A percentile compares a stretch with the other conserved stretches of the same genome.
These are phyloP conservation scores for Chaenogobius annularis DNA, from an alignment of 2,113 vertebrate genomes.

Conservation along the genomic window DNA sequence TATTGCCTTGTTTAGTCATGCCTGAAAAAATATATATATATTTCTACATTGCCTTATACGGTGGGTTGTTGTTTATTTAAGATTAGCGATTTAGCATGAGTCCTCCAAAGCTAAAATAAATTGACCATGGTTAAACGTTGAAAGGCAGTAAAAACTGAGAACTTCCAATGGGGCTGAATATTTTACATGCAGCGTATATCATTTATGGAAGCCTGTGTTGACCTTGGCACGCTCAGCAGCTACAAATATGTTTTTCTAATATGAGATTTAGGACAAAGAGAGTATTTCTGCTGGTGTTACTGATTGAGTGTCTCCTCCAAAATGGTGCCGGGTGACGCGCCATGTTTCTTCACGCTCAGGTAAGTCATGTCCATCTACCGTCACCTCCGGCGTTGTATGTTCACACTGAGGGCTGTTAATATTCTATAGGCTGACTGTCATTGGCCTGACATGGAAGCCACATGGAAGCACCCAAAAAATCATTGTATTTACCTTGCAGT, in stretches of 20 bases:
- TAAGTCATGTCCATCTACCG: slow-evolving; percentile 3
- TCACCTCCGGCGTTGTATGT: slow-evolving; percentile 58
- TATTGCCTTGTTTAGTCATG: too few species aligned
- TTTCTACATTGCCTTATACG: neutral
- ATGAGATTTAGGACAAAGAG: slow-evolving; percentile 20
- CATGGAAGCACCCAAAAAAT: slow-evolving; percentile 88
- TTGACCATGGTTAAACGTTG: neutral
- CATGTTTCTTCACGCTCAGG: slow-evolving; percentile 16
- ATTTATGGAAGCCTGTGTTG: neutral
- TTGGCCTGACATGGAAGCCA: slow-evolving; percentile 86
- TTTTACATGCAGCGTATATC: slow-evolving; percentile 3
- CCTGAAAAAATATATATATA: neutral
- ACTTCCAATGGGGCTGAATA: slow-evolving; percentile 6
- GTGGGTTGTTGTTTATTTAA: neutral
- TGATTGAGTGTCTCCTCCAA: slow-evolving; percentile 34
- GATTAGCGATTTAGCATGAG: neutral
- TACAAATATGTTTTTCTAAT: slow-evolving; percentile 12
- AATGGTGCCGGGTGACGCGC: slow-evolving; percentile 21
- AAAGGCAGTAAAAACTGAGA: slow-evolving; percentile 6
- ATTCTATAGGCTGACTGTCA: slow-evolving; percentile 88
- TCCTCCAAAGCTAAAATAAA: slow-evolving; percentile 4
- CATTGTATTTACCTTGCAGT: neutral
- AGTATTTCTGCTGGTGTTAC: slow-evolving; percentile 42
- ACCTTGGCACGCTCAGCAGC: slow-evolving; percentile 3
- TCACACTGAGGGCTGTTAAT: slow-evolving; percentile 91